Evolutionary conservation across 92 coral and sea anemone genomes (phyloP).

Genomic region (Montipora capitata): DNA sequence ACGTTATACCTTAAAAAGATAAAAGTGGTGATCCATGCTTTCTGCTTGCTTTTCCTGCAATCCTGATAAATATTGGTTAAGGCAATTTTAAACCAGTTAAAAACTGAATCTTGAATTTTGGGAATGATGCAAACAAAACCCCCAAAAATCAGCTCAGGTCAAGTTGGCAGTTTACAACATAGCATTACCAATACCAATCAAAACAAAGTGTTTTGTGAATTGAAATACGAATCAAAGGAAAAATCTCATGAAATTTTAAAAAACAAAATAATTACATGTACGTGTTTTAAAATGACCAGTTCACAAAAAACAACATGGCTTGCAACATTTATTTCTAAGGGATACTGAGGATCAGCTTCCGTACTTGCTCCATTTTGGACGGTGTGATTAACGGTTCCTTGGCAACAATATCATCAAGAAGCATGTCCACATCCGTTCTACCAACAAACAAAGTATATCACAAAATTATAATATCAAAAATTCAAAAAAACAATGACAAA

Average conservation of each 20-base stretch:
- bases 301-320: too few relatives aligned
- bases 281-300: too few relatives aligned
- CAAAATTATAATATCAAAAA: not conserved
- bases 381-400: constrained; percentile 98
- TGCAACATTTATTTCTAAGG: constrained; percentile 13
- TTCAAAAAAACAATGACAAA: too few relatives aligned
- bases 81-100: not conserved
- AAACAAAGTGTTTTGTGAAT: too few relatives aligned
- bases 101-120: not conserved
- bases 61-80: constrained; percentile 66
- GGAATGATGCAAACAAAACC: too few relatives aligned
- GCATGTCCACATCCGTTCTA: constrained; percentile 94
- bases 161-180: too few relatives aligned
- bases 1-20: constrained; percentile 92
- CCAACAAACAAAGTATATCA: not conserved
- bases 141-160: too few relatives aligned
- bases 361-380: constrained; percentile 97
- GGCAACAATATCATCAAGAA: constrained; percentile 94
- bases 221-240: too few relatives aligned
- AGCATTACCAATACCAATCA: too few relatives aligned
- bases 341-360: constrained; percentile 95
- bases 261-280: too few relatives aligned
- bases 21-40: constrained; percentile 96
- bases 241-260: too few relatives aligned
- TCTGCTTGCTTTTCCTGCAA: constrained; percentile 96